Evolutionary conservation across 2,797 vertebrate species (phyloP), one percentile per base, ranked within the genome.

Genomic region (Cirrhinus molitorella): DNA sequence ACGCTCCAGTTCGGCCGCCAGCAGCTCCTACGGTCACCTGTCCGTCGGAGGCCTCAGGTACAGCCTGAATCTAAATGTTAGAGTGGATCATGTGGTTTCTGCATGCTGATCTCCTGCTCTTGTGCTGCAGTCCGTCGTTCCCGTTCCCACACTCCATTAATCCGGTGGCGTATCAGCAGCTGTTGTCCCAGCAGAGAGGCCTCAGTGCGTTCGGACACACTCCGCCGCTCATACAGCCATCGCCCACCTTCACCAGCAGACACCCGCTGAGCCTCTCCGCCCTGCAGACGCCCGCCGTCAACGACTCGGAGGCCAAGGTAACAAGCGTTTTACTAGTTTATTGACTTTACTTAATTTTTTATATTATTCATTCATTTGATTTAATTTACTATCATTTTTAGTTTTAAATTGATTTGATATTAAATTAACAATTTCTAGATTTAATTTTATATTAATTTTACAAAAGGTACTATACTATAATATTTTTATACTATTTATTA

Each of bases 121-220:
- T 43, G 40, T 43, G 8, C 3, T 25, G 55, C 93, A 99, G 98
- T 88, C 97, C 98, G 0, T 96, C 97, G 0, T 97, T 99, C 89
- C 95, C 96, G 51, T 99, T 99, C 86, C 96, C 96, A 8, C 97
- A 97, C 45, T 96, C 96, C 80, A 96, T 98, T 89, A 98, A 96
- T 89, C 96, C 97, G 0, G 85, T 97, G 93, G 95, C 97, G 0
- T 96, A 98, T 11, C 98, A 98, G 92, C 97, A 98, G 92, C 96
- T 98, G 83, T 94, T 99, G 66, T 93, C 96, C 87, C 97, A 94
- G 87, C 97, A 98, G 92, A 95, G 97, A 67, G 92, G 96, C 19
- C 94, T 97, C 80, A 95, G 96, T 4, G 94, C 97, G 83, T 99
- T 99, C 0, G 96, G 97, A 57, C 98, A 97, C 92, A 96, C 96